These are phyloP conservation scores for Characodon lateralis DNA, from an alignment of 2,797 vertebrate species.

Conservation along the genomic window DNA sequence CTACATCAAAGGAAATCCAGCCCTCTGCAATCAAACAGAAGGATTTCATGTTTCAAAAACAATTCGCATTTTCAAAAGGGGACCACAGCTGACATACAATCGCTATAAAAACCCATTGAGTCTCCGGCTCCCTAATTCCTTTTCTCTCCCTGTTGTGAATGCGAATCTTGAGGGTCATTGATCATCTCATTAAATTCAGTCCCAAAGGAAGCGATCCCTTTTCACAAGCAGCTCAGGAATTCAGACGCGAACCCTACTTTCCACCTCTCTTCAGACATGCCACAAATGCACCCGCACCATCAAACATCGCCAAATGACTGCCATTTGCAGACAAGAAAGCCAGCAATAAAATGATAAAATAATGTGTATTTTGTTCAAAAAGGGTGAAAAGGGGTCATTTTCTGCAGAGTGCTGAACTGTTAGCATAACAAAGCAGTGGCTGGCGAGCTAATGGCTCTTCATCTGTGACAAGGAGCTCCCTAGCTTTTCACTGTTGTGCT, in stretches of 20 bases:
- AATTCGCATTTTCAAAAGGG: slow-evolving; percentile 76
- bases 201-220: slow-evolving; percentile 72
- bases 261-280: slow-evolving; percentile 63
- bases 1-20: slow-evolving; percentile 73
- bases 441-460: slow-evolving; percentile 82
- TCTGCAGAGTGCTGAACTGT: slow-evolving; percentile 76
- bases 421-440: slow-evolving; percentile 83
- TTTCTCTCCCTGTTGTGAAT: slow-evolving; percentile 73
- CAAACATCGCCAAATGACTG: slow-evolving; percentile 78
- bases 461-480: slow-evolving; percentile 77
- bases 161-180: slow-evolving; percentile 79
- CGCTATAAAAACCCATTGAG: slow-evolving; percentile 77
- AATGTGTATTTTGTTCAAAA: slow-evolving; percentile 81
- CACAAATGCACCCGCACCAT: slow-evolving; percentile 74
- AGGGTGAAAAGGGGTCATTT: slow-evolving; percentile 80
- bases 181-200: slow-evolving; percentile 77
- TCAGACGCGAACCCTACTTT: slow-evolving; percentile 71
- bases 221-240: slow-evolving; percentile 80
- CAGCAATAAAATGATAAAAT: slow-evolving; percentile 82
- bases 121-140: slow-evolving; percentile 68
- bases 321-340: slow-evolving; percentile 72
- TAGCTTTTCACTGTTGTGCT: slow-evolving; percentile 77
- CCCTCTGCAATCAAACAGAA: slow-evolving; percentile 72
- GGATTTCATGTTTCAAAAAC: slow-evolving; percentile 79
- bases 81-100: slow-evolving; percentile 74